These are phyloP conservation scores for Bradypodion pumilum DNA, from an alignment of 2,797 vertebrate genomes.

Conservation along the genomic window DNA sequence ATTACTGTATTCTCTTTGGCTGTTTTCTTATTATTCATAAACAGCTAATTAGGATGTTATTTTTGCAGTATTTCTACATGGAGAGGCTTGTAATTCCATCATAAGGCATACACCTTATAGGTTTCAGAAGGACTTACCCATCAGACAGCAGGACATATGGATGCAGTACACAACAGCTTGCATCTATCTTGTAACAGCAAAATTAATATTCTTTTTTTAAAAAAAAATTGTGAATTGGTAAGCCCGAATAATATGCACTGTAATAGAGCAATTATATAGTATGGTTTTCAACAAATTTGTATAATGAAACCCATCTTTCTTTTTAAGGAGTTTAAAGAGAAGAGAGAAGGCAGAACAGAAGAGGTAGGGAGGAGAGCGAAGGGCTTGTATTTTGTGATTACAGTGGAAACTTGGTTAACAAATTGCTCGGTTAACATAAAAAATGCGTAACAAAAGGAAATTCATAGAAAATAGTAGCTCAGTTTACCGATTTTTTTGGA, in stretches of 20 bases:
- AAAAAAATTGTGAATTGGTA: background rate
- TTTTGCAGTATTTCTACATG: background rate
- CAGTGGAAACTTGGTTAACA: no score
- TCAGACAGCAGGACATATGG: background rate
- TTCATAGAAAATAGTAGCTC: no score
- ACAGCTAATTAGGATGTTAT: background rate
- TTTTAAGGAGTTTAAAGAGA: conserved; percentile 62
- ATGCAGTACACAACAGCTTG: background rate
- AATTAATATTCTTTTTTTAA: no score
- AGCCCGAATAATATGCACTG: background rate
- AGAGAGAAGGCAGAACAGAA: conserved; percentile 58
- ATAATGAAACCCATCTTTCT: conserved; percentile 52
- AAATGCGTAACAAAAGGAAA: no score
- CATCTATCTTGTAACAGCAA: no score
- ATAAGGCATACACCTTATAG: background rate
- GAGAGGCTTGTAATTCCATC: no score
- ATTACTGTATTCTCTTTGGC: background rate
- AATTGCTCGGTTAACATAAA: no score
- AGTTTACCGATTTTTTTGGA: no score
- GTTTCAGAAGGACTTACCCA: background rate
- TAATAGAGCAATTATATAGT: conserved; percentile 1
- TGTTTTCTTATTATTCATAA: background rate
- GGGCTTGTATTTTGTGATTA: conserved; percentile 1
- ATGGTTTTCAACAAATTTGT: conserved; percentile 20
- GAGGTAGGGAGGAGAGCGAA: conserved; percentile 67